A percentile compares a stretch with the other conserved stretches of the same genome.
These are phyloP conservation scores for Botrylloides violaceus DNA, from an alignment of 23 tunicate species.

Conservation along the genomic window DNA sequence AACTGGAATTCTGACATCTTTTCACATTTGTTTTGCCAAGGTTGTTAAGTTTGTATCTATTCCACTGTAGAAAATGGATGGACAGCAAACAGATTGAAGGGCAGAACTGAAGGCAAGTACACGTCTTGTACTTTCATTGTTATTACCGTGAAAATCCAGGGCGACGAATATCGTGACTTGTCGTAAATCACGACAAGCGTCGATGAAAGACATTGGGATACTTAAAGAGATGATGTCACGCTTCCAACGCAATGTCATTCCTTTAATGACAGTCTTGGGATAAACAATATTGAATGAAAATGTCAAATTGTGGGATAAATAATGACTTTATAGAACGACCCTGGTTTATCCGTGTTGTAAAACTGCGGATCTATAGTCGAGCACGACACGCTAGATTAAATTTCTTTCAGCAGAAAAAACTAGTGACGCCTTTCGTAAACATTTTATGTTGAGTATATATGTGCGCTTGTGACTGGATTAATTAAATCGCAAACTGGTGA, in stretches of 20 bases:
- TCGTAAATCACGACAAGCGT: neutral
- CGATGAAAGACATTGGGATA: neutral
- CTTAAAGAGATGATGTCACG: neutral
- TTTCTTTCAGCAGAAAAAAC: neutral
- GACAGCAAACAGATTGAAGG: neutral
- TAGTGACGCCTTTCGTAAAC: neutral
- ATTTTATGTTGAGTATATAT: neutral
- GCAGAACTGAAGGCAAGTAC: neutral
- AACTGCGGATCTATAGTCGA: neutral
- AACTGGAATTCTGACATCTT: too few relatives aligned
- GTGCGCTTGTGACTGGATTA: neutral
- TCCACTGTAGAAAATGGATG: neutral
- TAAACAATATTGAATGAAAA: neutral
- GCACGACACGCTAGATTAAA: neutral
- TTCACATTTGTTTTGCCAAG: too few relatives aligned
- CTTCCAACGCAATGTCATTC: neutral
- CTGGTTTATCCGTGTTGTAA: neutral
- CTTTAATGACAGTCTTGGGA: neutral
- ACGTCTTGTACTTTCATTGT: neutral
- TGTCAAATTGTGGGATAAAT: neutral
- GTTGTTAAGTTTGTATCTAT: too few relatives aligned
- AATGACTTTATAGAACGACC: neutral
- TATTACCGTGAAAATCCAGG: neutral
- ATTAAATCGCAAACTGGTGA: neutral
- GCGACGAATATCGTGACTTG: neutral